Base-by-base conservation (phyloP, 2,888 invertebrate genomes). In the Augochlorella aurata region DNA sequence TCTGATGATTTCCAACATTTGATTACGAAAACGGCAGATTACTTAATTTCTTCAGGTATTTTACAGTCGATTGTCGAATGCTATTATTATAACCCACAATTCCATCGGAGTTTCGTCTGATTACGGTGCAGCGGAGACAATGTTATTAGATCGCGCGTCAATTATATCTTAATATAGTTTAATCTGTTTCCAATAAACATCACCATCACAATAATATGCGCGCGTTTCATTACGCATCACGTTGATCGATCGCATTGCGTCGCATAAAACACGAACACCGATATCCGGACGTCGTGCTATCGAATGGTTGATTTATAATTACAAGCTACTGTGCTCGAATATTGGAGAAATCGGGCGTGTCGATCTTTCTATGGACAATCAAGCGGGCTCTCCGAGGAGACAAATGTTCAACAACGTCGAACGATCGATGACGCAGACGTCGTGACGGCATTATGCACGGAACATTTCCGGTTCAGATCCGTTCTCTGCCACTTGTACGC, bases 261-360 rank as follows among this genome's bases (percentile, higher is more conserved):
- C 63, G 44, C 76, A 72, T 49, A 65, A 63, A 81, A 81, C 54
- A 63, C 65, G 63, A 38, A 44, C 66, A 67, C 68, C 58, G 79
- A 65, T 73, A 70, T 54, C 80, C 44, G 21, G 21, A 8, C 29
- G 54, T 29, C 73, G 52, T 78, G 80, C 65, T 79, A 81, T 81
- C 79, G 79, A 69, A 24, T 72, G 14, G 54, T 21, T 81, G 80
- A 81, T 81, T 81, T 81, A 81, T 81, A 63, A 65, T 69, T 73
- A 78, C 80, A 69, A 61, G 68, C 68, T 29, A 18, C 16, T 5
- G 24, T 38, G 63, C 29, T 63, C 38, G 63, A 63, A 63, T 63
- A 63, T 71, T 47, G 21, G 29, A n/a, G 66, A n/a, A 77, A 68
- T 71, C 77, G 24, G 18, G 38, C 47, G 8, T 47, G 49, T 77